Evolutionary conservation across 2,113 vertebrate species (phyloP).

Genomic region (Hippolais icterina): DNA sequence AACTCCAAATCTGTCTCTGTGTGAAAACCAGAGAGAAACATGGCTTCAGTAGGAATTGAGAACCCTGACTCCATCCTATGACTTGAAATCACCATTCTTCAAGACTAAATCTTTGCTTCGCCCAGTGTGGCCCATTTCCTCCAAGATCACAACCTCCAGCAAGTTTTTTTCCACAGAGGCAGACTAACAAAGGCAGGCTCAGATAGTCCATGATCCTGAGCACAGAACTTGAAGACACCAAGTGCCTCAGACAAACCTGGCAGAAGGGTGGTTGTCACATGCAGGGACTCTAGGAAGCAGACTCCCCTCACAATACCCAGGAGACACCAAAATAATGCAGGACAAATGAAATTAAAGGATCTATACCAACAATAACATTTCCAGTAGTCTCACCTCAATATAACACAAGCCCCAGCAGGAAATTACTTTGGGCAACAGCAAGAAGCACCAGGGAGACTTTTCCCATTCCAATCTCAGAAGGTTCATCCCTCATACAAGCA

Average conservation of each 20-base stretch:
- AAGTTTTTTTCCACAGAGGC: neutral
- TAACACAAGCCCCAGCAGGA: neutral
- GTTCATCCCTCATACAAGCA: neutral
- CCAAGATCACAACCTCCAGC: neutral
- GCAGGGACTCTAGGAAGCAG: neutral
- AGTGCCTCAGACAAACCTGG: neutral
- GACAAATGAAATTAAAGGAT: neutral
- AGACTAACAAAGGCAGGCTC: neutral
- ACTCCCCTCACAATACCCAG: neutral
- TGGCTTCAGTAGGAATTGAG: neutral
- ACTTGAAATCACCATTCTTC: neutral
- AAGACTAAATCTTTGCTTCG: neutral
- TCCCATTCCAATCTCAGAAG: neutral
- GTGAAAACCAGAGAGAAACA: neutral
- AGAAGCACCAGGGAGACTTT: neutral
- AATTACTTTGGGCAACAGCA: neutral
- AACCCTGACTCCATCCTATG: neutral
- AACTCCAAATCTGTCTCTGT: neutral
- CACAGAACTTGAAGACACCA: neutral
- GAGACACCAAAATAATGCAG: neutral
- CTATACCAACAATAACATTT: neutral
- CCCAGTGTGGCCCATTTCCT: neutral
- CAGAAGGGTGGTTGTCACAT: accelerated
- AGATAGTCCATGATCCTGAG: neutral
- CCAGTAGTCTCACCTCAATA: neutral